These are phyloP conservation scores for Cydia strobilella DNA, from an alignment of 1,140 invertebrate species.

Conservation along the genomic window DNA sequence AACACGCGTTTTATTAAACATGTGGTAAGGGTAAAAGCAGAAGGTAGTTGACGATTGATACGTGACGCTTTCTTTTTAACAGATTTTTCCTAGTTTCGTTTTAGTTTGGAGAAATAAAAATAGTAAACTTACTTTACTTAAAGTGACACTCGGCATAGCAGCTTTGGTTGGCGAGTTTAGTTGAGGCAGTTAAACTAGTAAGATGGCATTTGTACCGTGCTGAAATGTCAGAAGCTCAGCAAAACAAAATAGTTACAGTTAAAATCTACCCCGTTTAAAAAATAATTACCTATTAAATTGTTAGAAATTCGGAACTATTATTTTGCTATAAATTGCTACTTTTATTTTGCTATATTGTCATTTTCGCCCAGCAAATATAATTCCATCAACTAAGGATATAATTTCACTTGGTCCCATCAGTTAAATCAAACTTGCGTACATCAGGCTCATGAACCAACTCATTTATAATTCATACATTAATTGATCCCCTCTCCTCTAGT, in stretches of 20 bases:
- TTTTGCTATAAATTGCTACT: not conserved
- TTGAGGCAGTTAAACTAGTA: no score
- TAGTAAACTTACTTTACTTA: no score
- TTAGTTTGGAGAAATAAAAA: not conserved
- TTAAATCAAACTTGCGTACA: conserved; percentile 6
- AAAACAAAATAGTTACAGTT: no score
- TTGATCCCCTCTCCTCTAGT: conserved; percentile 3
- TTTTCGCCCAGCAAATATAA: not conserved
- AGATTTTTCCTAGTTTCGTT: not conserved
- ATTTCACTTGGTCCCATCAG: not conserved
- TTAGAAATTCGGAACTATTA: no score
- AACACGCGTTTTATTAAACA: conserved; percentile 25
- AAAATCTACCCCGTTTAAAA: no score
- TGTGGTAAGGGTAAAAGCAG: conserved; percentile 12
- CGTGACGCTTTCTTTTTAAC: not conserved
- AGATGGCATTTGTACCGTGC: no score
- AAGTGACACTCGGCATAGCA: no score
- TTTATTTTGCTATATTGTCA: not conserved
- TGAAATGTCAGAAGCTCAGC: no score
- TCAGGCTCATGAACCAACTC: not conserved
- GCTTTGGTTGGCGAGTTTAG: no score
- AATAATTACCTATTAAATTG: no score
- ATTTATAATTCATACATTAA: conserved; percentile 15
- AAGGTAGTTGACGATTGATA: conserved; percentile 2
- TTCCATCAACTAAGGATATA: not conserved